A percentile compares a stretch with the other conserved stretches of the same genome.
Conservation (phyloP, 2,113 vertebrate genomes). For the Odobenus rosmarus region DNA sequence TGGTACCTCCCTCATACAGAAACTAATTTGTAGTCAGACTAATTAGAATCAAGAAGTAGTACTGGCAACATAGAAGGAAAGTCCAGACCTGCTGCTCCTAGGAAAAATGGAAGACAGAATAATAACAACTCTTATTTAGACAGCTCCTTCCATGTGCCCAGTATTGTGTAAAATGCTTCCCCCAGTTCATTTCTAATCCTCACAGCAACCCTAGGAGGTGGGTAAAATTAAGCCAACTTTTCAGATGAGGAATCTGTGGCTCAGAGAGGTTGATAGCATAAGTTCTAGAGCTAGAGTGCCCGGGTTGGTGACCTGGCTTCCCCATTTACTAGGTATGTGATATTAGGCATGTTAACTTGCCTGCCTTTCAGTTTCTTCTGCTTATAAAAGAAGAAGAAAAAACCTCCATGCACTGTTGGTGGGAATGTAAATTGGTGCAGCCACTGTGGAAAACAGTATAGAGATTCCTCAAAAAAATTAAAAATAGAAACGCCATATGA, state of each 20-base stretch:
- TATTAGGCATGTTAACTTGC: background rate
- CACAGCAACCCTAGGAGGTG: background rate
- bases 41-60: constrained; percentile 36
- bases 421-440: too few relatives aligned
- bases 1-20: background rate
- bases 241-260: background rate
- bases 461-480: too few relatives aligned
- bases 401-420: too few relatives aligned
- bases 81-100: background rate
- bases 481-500: too few relatives aligned
- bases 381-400: background rate
- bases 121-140: background rate
- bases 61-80: background rate
- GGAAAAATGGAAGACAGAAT: background rate
- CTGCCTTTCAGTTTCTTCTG: background rate
- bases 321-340: background rate
- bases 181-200: background rate
- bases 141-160: background rate
- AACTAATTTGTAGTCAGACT: constrained; percentile 42
- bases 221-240: constrained; percentile 33
- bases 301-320: constrained; percentile 9
- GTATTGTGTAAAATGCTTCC: background rate
- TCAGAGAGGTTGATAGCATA: background rate
- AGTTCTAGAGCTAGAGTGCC: background rate
- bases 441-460: too few relatives aligned